Evolutionary conservation across 1,140 invertebrate species (phyloP).

Genomic region (Halictus rubicundus): DNA sequence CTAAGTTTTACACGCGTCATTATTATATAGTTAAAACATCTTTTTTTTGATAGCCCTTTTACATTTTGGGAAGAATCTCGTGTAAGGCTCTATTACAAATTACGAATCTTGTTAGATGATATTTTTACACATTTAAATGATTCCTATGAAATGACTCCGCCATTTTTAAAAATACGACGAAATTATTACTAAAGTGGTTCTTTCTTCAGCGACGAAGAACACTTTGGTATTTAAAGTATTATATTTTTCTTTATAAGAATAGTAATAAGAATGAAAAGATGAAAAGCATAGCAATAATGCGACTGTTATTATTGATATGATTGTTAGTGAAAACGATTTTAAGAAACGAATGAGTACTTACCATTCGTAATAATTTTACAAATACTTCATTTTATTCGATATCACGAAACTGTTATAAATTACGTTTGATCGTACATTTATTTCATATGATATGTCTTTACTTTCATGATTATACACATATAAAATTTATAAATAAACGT

Average conservation of each 20-base stretch:
- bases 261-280: conserved; percentile 7
- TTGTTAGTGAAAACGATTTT: conserved; percentile 4
- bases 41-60: neutral
- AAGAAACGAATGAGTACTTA: neutral
- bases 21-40: neutral
- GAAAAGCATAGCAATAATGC: conserved; percentile 17
- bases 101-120: neutral
- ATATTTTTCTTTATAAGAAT: conserved; percentile 12
- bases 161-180: neutral
- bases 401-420: conserved; percentile 33
- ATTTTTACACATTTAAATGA: conserved; percentile 21
- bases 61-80: conserved; percentile 19
- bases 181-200: neutral
- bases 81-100: neutral
- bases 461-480: conserved; percentile 22
- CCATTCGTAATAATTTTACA: conserved; percentile 7
- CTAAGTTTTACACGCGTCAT: neutral
- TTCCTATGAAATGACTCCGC: conserved; percentile 18
- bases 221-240: conserved; percentile 5
- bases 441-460: conserved; percentile 14
- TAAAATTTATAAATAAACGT: conserved; percentile 61
- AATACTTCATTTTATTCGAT: conserved; percentile 11
- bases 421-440: conserved; percentile 1
- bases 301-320: conserved; percentile 8
- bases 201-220: neutral